Base-by-base conservation (phyloP, 2,888 invertebrate species). In the Conops quadrifasciatus region DNA sequence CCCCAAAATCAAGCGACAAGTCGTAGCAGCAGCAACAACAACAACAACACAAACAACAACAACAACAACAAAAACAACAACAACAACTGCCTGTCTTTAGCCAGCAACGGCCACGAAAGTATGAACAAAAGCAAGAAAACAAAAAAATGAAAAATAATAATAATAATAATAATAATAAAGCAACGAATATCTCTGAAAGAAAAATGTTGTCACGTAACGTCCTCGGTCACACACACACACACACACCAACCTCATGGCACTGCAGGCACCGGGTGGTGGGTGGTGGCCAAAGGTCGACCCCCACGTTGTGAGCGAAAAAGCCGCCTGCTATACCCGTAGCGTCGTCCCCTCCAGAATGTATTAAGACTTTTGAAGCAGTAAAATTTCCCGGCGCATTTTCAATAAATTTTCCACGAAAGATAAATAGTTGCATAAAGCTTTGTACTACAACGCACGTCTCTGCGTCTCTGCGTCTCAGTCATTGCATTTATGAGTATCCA, bases 351-450 rank as follows among this genome's bases (percentile, higher is more conserved):
- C n/a, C n/a, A n/a, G n/a, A n/a, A n/a, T n/a, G n/a, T n/a, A 9
- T 36, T 36, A 7, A 36, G 9, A 36, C 36, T 60, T n/a, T n/a
- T 7, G 26, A 60, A 63, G 15, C 49, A 47, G n/a, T 28, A 49
- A 45, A 65, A 43, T 21, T 66, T 66, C 15, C 49, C 36, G 21
- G 58, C 59, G 59, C 51, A 43, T 51, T 62, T 21, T 36, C 68
- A 62, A 68, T 62, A 60, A 68, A 68, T 43, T 51, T 71, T 47
- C 49, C 13, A 26, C 58, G 58, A 58, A 65, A 64, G 63, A 63
- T 59, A 71, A 66, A 67, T 71, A 63, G 53, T 53, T 13, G 19
- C 45, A 62, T 28, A 67, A 15, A 45, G 43, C 4, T n/a, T n/a
- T n/a, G n/a, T n/a, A 13, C 51, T 43, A 59, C 30, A 70, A 13